Evolutionary conservation across 1,140 invertebrate species (phyloP).

Genomic region (Rhopalosiphum maidis): DNA sequence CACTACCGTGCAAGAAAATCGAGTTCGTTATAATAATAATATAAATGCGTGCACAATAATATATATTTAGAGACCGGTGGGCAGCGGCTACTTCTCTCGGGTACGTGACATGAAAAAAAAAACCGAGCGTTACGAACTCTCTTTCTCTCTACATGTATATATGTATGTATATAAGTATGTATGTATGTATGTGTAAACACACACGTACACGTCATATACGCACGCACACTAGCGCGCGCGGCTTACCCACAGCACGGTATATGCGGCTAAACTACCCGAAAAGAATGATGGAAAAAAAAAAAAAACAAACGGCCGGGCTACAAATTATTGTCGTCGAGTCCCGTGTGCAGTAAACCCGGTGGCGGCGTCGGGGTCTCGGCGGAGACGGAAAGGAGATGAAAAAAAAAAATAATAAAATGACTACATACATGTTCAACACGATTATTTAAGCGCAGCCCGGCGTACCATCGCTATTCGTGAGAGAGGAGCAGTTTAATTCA

Average conservation of each 20-base stretch:
- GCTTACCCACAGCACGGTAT: not conserved
- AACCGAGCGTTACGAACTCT: not conserved
- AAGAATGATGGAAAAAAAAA: not conserved
- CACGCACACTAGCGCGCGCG: no score
- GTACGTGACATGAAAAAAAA: conserved; percentile 43
- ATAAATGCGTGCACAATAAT: not conserved
- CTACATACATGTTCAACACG: conserved; percentile 1
- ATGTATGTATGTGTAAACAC: no score
- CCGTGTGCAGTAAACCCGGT: not conserved
- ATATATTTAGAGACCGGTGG: conserved; percentile 31
- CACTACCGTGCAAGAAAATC: not conserved
- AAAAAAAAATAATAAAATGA: not conserved
- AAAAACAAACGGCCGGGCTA: not conserved
- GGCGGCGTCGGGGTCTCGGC: not conserved
- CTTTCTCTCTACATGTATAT: not conserved
- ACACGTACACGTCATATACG: no score
- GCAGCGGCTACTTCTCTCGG: conserved; percentile 26
- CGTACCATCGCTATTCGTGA: not conserved
- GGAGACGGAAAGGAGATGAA: not conserved
- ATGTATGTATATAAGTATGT: no score
- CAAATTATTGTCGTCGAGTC: conserved; percentile 32
- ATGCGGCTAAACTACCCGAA: not conserved
- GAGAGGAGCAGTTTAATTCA: conserved; percentile 30
- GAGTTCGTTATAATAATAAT: conserved; percentile 21
- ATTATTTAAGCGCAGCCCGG: conserved; percentile 35